Base-by-base conservation (phyloP, 2,113 vertebrate genomes). In the Micronycteris hirsuta region DNA sequence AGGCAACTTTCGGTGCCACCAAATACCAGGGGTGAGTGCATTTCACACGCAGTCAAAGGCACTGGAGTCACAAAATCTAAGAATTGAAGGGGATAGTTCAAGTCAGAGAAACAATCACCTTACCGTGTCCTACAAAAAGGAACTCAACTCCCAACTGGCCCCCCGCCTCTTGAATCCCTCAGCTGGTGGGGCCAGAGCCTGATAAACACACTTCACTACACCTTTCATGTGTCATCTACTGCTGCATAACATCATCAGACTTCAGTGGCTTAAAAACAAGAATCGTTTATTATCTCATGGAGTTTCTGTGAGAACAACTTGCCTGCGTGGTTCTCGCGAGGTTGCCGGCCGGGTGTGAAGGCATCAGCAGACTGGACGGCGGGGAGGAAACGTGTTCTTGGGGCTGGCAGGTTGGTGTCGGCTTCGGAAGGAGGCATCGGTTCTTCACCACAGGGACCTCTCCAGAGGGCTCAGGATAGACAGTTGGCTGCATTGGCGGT, bases 121-220 rank as follows among this genome's bases (percentile, higher is more conserved):
- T 10, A 31, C 33, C 45, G 16, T 7, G 36, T n/a, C 1, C 2
- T 31, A 9, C 7, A 83, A 47, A 86, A 54, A 47, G n/a, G 28
- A 68, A 26, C 5, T 54, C 17, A 3, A 19, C 47, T 52, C 12
- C 1, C 7, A 41, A 61, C 24, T 76, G n/a, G n/a, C 3, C 16
- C 26, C 13, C 9, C 1, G 5, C 1, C 49, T 19, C 11, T 13
- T 14, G 41, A 82, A 12, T 26, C 61, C 24, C 17, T 49, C 12
- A 0, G 2, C 7, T 0, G 0, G 26, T 2, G 7, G 49, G 3
- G 0, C 17, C 47, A 12, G 13, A 31, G 54, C 14, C 7, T 1
- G 28, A 38, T 3, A 43, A 24, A 36, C 41, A 22, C 0, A 4
- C 2, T 33, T 7, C 6, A 7, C 47, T 67, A 3, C 15, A 2